A percentile compares a stretch with the other conserved stretches of the same genome.
Evolutionary conservation across 2,888 invertebrate species (phyloP).

Genomic region (Lochmaea crataegi): DNA sequence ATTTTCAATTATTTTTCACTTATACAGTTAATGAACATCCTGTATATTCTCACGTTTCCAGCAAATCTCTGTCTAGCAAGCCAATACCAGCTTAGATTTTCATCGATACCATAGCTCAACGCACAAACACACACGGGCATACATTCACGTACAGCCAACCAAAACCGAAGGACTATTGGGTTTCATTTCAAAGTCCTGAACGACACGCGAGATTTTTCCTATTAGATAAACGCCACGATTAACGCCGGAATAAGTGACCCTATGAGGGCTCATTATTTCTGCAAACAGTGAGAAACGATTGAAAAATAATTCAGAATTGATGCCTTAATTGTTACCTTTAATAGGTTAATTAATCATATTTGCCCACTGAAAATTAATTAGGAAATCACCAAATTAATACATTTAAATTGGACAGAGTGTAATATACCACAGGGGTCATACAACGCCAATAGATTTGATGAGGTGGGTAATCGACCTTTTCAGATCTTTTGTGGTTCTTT

Average conservation of each 20-base stretch:
- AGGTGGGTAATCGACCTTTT: too few species aligned
- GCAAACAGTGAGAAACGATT: neutral
- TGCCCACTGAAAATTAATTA: neutral
- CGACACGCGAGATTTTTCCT: constrained; percentile 8
- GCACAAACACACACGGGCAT: constrained; percentile 5
- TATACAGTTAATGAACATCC: neutral
- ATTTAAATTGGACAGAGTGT: too few species aligned
- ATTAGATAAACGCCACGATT: constrained; percentile 9
- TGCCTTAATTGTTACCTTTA: neutral
- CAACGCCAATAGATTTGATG: too few species aligned
- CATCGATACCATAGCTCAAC: constrained; percentile 1
- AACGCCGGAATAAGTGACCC: constrained; percentile 7
- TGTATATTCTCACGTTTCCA: constrained; percentile 3
- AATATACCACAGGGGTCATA: too few species aligned
- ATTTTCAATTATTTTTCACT: neutral
- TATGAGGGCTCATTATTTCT: constrained; percentile 3
- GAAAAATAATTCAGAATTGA: neutral
- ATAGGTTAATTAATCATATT: neutral
- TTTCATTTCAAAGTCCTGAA: constrained; percentile 15
- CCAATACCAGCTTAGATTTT: neutral
- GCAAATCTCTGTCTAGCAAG: neutral
- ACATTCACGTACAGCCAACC: neutral
- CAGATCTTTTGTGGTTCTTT: too few species aligned
- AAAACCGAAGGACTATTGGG: constrained; percentile 7
- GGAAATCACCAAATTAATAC: too few species aligned